Percentiles rank a stretch among this genome's conserved stretches.
Conservation (phyloP, 2,113 vertebrate species). For the Zosterops borbonicus region DNA sequence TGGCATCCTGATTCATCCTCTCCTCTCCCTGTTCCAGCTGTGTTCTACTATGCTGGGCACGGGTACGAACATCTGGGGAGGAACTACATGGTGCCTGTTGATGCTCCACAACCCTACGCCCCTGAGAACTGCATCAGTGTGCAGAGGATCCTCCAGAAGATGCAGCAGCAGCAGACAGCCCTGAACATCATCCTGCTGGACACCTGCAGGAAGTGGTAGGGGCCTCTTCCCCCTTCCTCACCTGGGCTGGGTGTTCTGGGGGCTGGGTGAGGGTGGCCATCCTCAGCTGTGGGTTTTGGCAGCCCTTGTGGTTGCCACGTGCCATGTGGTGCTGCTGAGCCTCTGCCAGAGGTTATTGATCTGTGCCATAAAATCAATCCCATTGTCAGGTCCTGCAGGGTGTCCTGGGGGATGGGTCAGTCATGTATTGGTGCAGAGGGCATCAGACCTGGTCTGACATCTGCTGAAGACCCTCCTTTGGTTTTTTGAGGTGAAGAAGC, state of each 20-base stretch:
- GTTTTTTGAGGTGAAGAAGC: not conserved
- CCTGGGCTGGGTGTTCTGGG: rapidly evolving
- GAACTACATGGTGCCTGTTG: constrained; percentile 86
- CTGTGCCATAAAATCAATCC: not conserved
- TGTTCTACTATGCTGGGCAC: constrained; percentile 90
- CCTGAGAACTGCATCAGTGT: constrained; percentile 85
- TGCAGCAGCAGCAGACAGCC: constrained; percentile 81
- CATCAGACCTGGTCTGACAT: not conserved
- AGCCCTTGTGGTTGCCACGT: rapidly evolving
- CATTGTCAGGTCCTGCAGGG: not conserved
- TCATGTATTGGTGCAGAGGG: rapidly evolving
- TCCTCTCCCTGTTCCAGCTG: constrained; percentile 62
- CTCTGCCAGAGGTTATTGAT: not conserved
- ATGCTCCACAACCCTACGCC: constrained; percentile 83
- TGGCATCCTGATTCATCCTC: not conserved
- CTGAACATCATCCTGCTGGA: constrained; percentile 84
- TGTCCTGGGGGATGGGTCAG: not conserved
- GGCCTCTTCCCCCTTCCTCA: not conserved
- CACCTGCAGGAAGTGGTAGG: constrained; percentile 81
- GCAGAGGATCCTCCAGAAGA: constrained; percentile 81
- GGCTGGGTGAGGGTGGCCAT: not conserved
- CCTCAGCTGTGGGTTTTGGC: not conserved
- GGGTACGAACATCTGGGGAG: constrained; percentile 82
- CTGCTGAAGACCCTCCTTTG: not conserved
- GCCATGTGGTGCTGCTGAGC: not conserved